Conservation (phyloP, 2,888 invertebrate genomes). For the Eupithecia tripunctaria region DNA sequence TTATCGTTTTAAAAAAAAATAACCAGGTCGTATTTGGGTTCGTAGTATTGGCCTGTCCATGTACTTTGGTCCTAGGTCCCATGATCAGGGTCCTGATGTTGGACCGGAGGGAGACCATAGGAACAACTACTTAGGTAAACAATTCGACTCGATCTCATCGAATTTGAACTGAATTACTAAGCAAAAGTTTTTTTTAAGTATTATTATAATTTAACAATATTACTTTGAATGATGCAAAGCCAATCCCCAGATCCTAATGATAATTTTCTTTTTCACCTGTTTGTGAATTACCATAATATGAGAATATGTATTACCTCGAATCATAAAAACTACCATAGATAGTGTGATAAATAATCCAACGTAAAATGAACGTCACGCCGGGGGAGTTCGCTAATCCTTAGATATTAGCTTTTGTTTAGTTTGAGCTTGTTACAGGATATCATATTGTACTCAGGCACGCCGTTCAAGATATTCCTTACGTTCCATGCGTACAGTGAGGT, state of each 20-base stretch:
- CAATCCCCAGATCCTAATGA: not conserved
- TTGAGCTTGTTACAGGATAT: constrained; percentile 55
- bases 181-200: too few relatives aligned
- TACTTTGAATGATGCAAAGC: not conserved
- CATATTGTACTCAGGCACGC: constrained; percentile 72
- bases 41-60: too few relatives aligned
- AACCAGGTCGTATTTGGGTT: too few relatives aligned
- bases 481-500: constrained; percentile 75
- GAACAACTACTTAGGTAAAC: too few relatives aligned
- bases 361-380: not conserved
- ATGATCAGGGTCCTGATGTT: too few relatives aligned
- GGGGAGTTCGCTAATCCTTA: not conserved
- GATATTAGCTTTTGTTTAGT: not conserved
- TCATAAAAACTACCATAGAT: not conserved
- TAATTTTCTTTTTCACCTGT: not conserved
- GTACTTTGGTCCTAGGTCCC: too few relatives aligned
- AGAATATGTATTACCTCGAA: not conserved
- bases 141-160: too few relatives aligned
- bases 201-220: not conserved
- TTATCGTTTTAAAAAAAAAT: too few relatives aligned
- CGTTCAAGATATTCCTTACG: constrained; percentile 75
- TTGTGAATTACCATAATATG: too few relatives aligned
- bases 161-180: too few relatives aligned
- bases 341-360: not conserved
- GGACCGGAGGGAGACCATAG: too few relatives aligned